phyloP scores from a whole-genome alignment of 2,797 vertebrate genomes.

The Brachymystax lenok region DNA sequence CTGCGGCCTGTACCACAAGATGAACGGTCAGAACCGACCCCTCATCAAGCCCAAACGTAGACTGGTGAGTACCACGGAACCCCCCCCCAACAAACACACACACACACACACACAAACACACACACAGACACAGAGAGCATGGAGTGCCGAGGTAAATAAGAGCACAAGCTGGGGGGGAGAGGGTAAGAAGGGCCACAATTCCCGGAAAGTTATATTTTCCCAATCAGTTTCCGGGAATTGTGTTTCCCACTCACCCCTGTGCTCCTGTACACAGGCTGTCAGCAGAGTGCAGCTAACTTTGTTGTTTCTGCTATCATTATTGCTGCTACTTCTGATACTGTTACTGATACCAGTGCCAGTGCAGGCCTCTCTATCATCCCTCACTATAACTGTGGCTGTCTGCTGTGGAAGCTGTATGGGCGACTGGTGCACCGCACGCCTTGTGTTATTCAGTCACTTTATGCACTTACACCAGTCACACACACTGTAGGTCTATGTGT shows the following conservation, averaged over 20 bases:
- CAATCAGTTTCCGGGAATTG: constrained; percentile 78
- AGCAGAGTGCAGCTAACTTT: constrained; percentile 36
- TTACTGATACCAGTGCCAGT: constrained; percentile 31
- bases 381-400: background rate
- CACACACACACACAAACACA: background rate
- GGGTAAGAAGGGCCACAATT: constrained; percentile 58
- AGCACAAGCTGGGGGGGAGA: constrained; percentile 33
- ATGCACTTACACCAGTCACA: too few species aligned
- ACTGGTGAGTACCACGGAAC: constrained; percentile 82
- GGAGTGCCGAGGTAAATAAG: too few species aligned
- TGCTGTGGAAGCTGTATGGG: background rate
- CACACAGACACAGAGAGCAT: too few species aligned
- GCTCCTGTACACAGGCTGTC: constrained; percentile 49
- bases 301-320: constrained; percentile 68
- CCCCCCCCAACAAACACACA: background rate
- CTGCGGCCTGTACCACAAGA: constrained; percentile 98
- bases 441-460: background rate
- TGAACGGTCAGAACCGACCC: constrained; percentile 98
- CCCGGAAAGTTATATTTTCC: constrained; percentile 79
- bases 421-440: background rate
- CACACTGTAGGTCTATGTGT: background rate
- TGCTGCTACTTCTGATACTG: constrained; percentile 55
- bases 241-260: constrained; percentile 61
- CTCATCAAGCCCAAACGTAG: constrained; percentile 97
- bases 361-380: constrained; percentile 1